Evolutionary conservation across 1,140 invertebrate species (phyloP), one percentile per base, ranked within the genome.

Genomic region (Drosophila seguyi): DNA sequence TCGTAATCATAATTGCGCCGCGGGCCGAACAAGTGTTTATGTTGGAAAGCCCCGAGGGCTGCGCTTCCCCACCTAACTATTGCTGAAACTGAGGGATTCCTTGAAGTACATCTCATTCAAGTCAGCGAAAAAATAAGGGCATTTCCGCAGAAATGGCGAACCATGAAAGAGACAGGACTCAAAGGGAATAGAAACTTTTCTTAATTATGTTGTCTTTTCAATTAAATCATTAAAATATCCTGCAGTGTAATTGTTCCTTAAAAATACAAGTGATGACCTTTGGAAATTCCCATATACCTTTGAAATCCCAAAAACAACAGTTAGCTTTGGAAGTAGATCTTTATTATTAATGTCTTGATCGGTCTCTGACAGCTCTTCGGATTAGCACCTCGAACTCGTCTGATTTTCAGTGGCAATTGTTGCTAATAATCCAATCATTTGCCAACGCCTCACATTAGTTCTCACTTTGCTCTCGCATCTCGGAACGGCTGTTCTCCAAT

Each of bases 1-100:
- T 79, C 75, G 78, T 75, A 85, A 86, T 76, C 79, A 84, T 57
- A 66, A 75, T 74, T 75, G 55, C 42, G 55, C 80, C 50, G 48
- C 56, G 50, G 63, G 59, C 47, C 38, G 42, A 41, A 58, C 41
- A 44, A 75, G 61, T 67, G 73, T 53, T 76, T 62, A 22, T 55
- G 14, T 45, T 55, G 36, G 31, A 71, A 36, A 36, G 41, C 38
- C 31, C 39, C 36, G 13, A n/a, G 74, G 50, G 16, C 27, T 44
- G 27, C 14, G 41, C 8, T 53, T 36, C 25, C n/a, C 25, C 7
- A 38, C 31, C 42, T 29, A 38, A 38, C 42, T 29, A 52, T 22
- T 6, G 6, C 31, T 6, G n/a, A 1, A n/a, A 14, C 45, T n/a
- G n/a, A 4, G 31, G 22, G 22, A n/a, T 20, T 38, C 36, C 36